A percentile compares a stretch with the other conserved stretches of the same genome.
Conservation (phyloP, 2,888 invertebrate species). For the Cylindroiulus punctatus region DNA sequence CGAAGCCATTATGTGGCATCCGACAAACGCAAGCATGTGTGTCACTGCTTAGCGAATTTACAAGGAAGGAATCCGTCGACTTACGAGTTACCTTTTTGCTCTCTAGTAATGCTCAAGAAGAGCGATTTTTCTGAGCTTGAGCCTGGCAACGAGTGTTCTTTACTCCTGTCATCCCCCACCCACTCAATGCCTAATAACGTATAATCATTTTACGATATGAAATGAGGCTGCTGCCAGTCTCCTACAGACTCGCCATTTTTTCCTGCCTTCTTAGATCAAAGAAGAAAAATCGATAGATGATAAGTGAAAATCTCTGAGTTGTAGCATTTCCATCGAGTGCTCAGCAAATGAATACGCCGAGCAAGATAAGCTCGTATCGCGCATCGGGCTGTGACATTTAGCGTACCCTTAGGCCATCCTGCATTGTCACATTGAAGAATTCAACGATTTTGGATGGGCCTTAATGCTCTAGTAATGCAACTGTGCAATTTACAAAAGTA, state of each 20-base stretch:
- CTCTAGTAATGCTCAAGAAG: background rate
- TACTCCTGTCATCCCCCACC: background rate
- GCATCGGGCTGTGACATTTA: slow-evolving; percentile 18
- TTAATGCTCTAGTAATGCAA: background rate
- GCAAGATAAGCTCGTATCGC: slow-evolving; percentile 7
- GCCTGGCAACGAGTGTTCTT: slow-evolving; percentile 18
- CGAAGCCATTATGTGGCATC: background rate
- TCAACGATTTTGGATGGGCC: background rate
- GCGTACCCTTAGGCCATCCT: background rate
- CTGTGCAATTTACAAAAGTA: background rate
- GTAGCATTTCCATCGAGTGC: slow-evolving; percentile 1
- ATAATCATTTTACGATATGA: slow-evolving; percentile 18
- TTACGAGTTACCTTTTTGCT: slow-evolving; percentile 10
- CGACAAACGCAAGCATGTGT: background rate
- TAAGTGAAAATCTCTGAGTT: slow-evolving; percentile 10
- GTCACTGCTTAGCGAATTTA: background rate
- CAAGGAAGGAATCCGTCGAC: background rate
- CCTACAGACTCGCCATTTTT: background rate
- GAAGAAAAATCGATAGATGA: slow-evolving; percentile 10
- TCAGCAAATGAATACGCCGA: background rate
- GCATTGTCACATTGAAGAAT: background rate
- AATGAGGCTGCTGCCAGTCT: background rate
- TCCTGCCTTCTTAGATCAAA: background rate
- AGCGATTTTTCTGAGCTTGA: background rate
- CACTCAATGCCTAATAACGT: slow-evolving; percentile 9